phyloP scores from a whole-genome alignment of 2,113 vertebrate genomes.

The Phainopepla nitens region DNA sequence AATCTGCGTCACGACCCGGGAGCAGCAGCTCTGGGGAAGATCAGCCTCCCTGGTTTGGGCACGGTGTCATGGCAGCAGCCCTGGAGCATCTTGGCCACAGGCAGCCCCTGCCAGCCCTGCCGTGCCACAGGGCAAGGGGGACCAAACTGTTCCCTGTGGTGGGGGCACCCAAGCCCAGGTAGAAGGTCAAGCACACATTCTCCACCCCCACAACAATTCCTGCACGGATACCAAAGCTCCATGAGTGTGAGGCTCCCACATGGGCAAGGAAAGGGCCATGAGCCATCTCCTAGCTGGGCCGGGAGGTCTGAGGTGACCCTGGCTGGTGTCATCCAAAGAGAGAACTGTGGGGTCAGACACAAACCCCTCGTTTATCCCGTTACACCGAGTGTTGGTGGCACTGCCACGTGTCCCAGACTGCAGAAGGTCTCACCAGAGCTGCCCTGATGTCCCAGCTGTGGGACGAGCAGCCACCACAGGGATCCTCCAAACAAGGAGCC shows the following conservation, averaged over 20 bases:
- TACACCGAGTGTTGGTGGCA: accelerated
- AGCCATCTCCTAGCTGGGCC: not conserved
- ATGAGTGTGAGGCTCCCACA: accelerated
- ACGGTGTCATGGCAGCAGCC: accelerated
- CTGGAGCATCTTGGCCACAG: accelerated
- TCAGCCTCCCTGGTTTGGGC: not conserved
- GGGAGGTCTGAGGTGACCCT: not conserved
- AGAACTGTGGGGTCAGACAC: not conserved
- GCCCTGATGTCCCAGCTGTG: not conserved
- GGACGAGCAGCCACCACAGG: accelerated
- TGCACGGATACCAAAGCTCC: not conserved
- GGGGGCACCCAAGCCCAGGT: not conserved
- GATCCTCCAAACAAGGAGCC: not conserved
- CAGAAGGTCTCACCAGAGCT: not conserved
- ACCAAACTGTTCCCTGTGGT: accelerated
- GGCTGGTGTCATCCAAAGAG: not conserved
- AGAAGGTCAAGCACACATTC: not conserved
- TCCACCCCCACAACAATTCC: accelerated
- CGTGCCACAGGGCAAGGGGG: accelerated
- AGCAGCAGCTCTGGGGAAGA: not conserved
- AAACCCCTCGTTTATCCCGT: not conserved
- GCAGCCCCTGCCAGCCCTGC: not conserved
- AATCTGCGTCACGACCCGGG: accelerated
- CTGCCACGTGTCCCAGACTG: not conserved
- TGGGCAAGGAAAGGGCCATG: not conserved